phyloP scores from a whole-genome alignment of 2,888 invertebrate genomes.

The Criorhina ranunculi region DNA sequence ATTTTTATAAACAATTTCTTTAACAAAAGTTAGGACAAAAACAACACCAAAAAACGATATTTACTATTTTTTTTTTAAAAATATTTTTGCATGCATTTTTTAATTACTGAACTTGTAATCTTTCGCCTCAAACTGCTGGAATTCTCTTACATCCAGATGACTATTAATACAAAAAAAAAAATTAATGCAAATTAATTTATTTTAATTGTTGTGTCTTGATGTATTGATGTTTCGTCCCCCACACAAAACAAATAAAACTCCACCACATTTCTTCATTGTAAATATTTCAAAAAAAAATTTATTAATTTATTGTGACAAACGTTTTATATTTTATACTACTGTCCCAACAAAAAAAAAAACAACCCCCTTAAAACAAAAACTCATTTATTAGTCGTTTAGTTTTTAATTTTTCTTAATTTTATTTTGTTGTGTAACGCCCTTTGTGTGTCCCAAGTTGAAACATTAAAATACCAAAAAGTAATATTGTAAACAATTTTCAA shows the following conservation, averaged over 20 bases:
- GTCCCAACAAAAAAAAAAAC: conserved; percentile 24
- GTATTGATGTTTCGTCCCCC: conserved; percentile 69
- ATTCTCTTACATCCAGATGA: conserved; percentile 33
- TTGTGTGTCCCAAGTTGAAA: conserved; percentile 71
- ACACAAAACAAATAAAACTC: conserved; percentile 29
- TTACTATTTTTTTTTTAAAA: conserved; percentile 24
- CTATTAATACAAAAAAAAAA: conserved; percentile 37
- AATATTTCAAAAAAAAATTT: conserved; percentile 54
- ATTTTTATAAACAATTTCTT: background rate
- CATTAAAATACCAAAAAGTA: conserved; percentile 44
- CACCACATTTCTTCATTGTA: conserved; percentile 67
- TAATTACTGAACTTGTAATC: conserved; percentile 33
- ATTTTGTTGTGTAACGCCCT: conserved; percentile 69
- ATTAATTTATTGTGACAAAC: conserved; percentile 44
- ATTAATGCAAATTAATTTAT: conserved; percentile 30
- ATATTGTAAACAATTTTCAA: conserved; percentile 46
- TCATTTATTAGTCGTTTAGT: conserved; percentile 59
- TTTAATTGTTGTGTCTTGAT: conserved; percentile 64
- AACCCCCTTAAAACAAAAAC: conserved; percentile 36
- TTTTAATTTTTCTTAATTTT: conserved; percentile 38
- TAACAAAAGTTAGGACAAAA: conserved; percentile 29
- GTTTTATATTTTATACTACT: conserved; percentile 41
- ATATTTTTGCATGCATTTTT: conserved; percentile 62
- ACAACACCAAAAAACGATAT: conserved; percentile 21
- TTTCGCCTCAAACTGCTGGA: conserved; percentile 39